Conservation (phyloP, 2,888 invertebrate species). For the Micropterix aruncella region DNA sequence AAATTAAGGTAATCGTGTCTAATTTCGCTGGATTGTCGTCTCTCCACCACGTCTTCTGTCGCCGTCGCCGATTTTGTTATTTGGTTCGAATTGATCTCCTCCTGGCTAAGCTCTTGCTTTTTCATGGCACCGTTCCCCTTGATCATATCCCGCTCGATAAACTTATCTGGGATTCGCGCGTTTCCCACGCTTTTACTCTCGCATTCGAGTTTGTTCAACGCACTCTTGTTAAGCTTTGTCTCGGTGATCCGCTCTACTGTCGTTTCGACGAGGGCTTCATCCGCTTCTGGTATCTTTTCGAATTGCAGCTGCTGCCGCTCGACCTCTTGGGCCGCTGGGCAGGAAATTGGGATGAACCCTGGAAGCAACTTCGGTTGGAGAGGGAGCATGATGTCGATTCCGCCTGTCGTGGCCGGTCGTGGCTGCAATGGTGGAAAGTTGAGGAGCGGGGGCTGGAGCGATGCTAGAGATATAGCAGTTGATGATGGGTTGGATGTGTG, state of each 20-base stretch:
- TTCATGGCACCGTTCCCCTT: background rate
- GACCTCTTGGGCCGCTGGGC: background rate
- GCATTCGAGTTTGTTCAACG: no score
- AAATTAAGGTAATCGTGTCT: background rate
- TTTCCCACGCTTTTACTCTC: no score
- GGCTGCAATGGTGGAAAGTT: slow-evolving; percentile 50
- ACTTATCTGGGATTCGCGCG: no score
- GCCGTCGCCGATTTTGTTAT: background rate
- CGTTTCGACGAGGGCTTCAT: background rate
- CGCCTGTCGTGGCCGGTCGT: slow-evolving; percentile 54
- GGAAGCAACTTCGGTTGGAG: slow-evolving; percentile 56
- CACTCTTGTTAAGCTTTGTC: no score
- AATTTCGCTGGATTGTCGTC: background rate
- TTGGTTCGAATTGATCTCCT: no score
- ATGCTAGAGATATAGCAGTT: slow-evolving; percentile 35
- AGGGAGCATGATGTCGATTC: slow-evolving; percentile 53
- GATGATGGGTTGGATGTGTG: slow-evolving; percentile 33
- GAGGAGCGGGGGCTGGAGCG: slow-evolving; percentile 35
- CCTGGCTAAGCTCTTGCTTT: no score
- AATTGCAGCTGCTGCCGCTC: background rate
- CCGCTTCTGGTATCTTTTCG: background rate
- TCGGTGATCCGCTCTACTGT: no score
- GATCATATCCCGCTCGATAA: no score
- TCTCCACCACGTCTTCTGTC: background rate
- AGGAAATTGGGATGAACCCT: slow-evolving; percentile 25